Evolutionary conservation across 2,113 vertebrate species (phyloP).

Genomic region (Rhabdornis inornatus): DNA sequence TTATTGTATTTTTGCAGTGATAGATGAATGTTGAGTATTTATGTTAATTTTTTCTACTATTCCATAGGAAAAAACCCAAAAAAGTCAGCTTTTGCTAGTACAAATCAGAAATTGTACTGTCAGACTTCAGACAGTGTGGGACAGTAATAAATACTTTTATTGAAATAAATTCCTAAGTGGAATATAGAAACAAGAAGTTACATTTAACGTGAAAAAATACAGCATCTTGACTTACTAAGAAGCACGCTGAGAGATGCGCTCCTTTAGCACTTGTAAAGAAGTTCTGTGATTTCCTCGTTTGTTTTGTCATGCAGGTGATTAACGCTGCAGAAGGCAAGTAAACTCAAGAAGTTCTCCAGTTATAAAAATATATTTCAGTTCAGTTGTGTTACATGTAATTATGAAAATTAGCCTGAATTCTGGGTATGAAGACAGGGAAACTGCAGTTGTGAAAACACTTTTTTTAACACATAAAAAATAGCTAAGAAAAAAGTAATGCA

Average conservation of each 20-base stretch:
- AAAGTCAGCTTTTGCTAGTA: not conserved
- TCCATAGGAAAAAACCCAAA: not conserved
- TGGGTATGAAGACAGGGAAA: not conserved
- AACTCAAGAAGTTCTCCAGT: not conserved
- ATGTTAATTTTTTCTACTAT: not conserved
- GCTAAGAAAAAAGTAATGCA: not conserved
- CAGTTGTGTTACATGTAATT: not conserved
- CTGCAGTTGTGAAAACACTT: not conserved
- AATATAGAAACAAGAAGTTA: not conserved
- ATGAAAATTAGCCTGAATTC: not conserved
- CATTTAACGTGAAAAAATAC: not conserved
- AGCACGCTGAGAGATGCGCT: not conserved
- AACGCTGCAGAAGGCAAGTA: not conserved
- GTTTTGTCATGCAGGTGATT: not conserved
- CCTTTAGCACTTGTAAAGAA: not conserved
- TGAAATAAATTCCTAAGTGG: not conserved
- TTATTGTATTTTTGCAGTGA: not conserved
- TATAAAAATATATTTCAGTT: not conserved
- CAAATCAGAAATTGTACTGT: not conserved
- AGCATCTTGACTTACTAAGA: not conserved
- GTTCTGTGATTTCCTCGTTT: not conserved
- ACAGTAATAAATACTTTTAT: not conserved
- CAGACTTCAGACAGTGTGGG: not conserved
- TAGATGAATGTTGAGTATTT: not conserved
- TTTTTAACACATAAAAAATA: not conserved